A percentile compares a stretch with the other conserved stretches of the same genome.
Evolutionary conservation across 2,888 invertebrate genomes (phyloP).

Genomic region (Mechanitis messenoides): DNA sequence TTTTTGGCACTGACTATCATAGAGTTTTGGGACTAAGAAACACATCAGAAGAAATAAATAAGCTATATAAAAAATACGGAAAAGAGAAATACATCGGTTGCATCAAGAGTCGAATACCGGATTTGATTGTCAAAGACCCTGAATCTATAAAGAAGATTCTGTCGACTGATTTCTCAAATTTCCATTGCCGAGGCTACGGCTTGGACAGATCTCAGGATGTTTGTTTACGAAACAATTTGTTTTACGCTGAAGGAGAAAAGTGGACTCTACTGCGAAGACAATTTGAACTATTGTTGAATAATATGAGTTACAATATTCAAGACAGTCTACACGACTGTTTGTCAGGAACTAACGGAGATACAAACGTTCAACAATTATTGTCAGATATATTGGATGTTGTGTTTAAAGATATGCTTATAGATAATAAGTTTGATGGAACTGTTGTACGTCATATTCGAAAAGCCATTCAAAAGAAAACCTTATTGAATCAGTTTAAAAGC

Average conservation of each 20-base stretch:
- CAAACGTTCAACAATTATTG: conserved; percentile 68
- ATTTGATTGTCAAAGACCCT: conserved; percentile 65
- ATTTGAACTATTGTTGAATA: conserved; percentile 58
- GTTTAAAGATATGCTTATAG: conserved; percentile 62
- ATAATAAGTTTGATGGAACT: conserved; percentile 45
- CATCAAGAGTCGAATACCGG: conserved; percentile 65
- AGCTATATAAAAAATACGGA: conserved; percentile 48
- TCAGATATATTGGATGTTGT: conserved; percentile 67
- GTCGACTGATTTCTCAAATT: conserved; percentile 68
- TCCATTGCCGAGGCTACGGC: conserved; percentile 68
- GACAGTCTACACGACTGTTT: conserved; percentile 66
- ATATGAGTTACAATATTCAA: conserved; percentile 48
- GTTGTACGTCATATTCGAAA: conserved; percentile 50
- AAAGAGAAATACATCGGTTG: conserved; percentile 60
- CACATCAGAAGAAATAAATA: conserved; percentile 58
- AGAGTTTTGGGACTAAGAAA: conserved; percentile 54
- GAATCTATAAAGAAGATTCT: conserved; percentile 63
- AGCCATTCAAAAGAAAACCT: conserved; percentile 44
- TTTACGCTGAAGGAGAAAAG: conserved; percentile 69
- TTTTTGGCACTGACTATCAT: conserved; percentile 64
- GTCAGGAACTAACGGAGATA: conserved; percentile 70
- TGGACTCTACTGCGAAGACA: conserved; percentile 61
- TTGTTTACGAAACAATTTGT: conserved; percentile 74
- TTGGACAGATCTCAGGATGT: conserved; percentile 73
- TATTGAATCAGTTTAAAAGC: conserved; percentile 53